Percentiles rank a stretch among this genome's conserved stretches.
These are phyloP conservation scores for Clupea harengus DNA, from an alignment of 2,113 vertebrate genomes.

Conservation along the genomic window DNA sequence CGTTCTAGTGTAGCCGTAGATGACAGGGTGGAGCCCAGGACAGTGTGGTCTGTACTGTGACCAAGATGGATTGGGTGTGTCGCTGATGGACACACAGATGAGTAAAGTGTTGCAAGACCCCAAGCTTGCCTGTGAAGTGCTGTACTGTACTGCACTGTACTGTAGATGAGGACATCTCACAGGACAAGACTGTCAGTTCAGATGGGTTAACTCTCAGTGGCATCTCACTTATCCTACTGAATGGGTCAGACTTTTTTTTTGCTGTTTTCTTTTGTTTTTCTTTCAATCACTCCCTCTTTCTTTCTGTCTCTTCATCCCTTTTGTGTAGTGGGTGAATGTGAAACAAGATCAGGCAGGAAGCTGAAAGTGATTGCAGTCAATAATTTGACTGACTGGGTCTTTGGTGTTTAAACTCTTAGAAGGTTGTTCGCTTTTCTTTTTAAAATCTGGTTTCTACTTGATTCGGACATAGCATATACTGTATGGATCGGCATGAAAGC, in stretches of 20 bases:
- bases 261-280: neutral
- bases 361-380: neutral
- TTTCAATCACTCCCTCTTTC: neutral
- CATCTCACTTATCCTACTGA: neutral
- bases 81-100: neutral
- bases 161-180: neutral
- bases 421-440: neutral
- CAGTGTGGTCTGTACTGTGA: neutral
- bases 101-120: neutral
- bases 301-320: neutral
- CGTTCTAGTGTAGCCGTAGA: neutral
- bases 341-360: neutral
- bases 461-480: slow-evolving; percentile 15
- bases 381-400: neutral
- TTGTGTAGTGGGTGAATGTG: neutral
- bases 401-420: neutral
- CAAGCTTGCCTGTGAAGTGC: neutral
- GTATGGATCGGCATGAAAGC: slow-evolving; percentile 22
- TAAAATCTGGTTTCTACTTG: slow-evolving; percentile 3
- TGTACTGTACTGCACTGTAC: neutral
- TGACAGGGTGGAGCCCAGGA: neutral
- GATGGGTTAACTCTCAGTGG: neutral
- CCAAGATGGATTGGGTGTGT: neutral
- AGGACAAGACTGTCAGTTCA: neutral
- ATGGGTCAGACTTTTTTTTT: neutral